These are phyloP conservation scores for Psittacula cyanocephala DNA, from an alignment of 2,113 vertebrate genomes.

Conservation along the genomic window DNA sequence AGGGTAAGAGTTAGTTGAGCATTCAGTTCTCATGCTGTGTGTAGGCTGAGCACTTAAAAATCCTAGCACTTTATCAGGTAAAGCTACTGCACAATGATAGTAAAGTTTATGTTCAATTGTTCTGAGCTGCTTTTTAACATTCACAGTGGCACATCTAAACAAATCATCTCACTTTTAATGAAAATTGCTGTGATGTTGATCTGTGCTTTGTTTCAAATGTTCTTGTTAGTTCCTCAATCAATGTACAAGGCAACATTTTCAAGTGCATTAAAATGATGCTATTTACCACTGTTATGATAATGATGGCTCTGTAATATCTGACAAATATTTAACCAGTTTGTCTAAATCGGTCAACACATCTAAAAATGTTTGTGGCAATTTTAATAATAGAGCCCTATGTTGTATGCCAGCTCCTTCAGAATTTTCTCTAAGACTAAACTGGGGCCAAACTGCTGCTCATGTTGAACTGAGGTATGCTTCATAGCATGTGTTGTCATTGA, in stretches of 20 bases:
- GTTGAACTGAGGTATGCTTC: neutral
- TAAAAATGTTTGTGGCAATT: neutral
- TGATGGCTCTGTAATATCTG: neutral
- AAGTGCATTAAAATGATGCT: conserved; percentile 23
- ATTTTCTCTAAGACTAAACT: neutral
- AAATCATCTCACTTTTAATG: conserved; percentile 47
- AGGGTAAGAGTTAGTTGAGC: neutral
- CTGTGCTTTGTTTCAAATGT: conserved; percentile 45
- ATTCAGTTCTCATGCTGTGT: neutral
- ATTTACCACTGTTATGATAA: neutral
- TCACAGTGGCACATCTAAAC: conserved; percentile 22
- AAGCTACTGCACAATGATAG: neutral
- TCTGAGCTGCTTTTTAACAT: conserved; percentile 32
- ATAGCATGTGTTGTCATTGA: neutral
- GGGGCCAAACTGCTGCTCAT: neutral
- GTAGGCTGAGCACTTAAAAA: conserved; percentile 10
- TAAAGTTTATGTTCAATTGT: conserved; percentile 18
- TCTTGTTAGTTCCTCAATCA: conserved; percentile 33
- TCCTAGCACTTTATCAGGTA: conserved; percentile 10
- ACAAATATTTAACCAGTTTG: conserved; percentile 29
- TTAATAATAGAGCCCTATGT: neutral
- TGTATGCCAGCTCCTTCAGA: neutral
- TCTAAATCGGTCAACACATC: neutral
- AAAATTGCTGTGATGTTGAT: neutral
- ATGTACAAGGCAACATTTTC: conserved; percentile 30